Base-by-base conservation (phyloP, 2,113 vertebrate genomes). In the Gymnorhina tibicen region DNA sequence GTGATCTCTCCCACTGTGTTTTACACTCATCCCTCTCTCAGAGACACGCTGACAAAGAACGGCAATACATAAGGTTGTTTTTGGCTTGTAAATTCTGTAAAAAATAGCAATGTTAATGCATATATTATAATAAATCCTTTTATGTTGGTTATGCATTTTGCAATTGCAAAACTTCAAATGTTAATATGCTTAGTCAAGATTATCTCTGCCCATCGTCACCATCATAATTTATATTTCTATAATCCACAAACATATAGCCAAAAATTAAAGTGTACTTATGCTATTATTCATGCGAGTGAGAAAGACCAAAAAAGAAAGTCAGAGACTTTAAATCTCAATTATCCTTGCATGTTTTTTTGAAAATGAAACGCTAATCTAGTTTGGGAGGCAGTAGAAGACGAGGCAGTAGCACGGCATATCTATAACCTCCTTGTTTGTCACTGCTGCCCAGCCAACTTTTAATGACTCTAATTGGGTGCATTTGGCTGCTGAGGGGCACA, bases 401-500 rank as follows among this genome's bases (percentile, higher is more conserved):
- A 91, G n/a, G n/a, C n/a, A n/a, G n/a, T 11, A 46, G 23, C 7
- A 52, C 52, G 66, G 59, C 32, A 30, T 74, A 64, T 80, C 73
- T 85, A 3, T 32, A 93, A 87, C 62, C 41, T 69, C 39, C 64
- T n/a, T 76, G 72, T 41, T 75, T 85, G 68, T 41, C 60, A 60
- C 24, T 89, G 80, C 41, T 93, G 32, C 42, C 63, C 63, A 92
- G 85, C 10, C 69, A 93, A n/a, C 15, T 39, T 87, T 87, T 91
- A 92, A 87, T 72, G 47, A 67, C 1, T 13, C 21, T 87, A 75
- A 82, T 41, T 92, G 76, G 32, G 44, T 47, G 39, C 70, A 75
- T 89, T 92, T 91, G 77, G 80, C 81, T 95, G 80, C 49, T 75
- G 44, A 93, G 88, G 22, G 42, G 42, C 83, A 89, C 72, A 90